Conservation (phyloP, 1,140 invertebrate species). For the Dendrolimus punctatus region DNA sequence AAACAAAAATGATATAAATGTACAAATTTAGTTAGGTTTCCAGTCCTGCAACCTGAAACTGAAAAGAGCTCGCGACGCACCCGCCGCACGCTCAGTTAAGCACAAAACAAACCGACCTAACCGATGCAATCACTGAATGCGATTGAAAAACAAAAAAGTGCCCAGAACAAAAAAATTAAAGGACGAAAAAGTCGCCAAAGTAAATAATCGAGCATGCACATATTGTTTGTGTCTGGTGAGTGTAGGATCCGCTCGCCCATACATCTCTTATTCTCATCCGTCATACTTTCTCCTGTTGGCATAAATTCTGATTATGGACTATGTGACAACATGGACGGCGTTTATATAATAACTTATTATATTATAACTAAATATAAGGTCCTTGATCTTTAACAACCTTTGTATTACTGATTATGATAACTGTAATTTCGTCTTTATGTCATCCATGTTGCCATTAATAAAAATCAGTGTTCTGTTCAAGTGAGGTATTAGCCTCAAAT, state of each 20-base stretch:
- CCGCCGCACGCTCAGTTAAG: constrained; percentile 21
- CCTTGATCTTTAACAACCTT: too few relatives aligned
- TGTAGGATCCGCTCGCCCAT: constrained; percentile 59
- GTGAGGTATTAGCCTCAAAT: constrained; percentile 34
- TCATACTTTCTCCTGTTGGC: constrained; percentile 53
- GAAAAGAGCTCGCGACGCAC: constrained; percentile 21
- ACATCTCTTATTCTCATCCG: constrained; percentile 46
- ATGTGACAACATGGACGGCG: constrained; percentile 28
- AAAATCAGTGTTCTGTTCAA: constrained; percentile 20
- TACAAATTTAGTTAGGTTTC: background rate
- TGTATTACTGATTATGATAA: too few relatives aligned
- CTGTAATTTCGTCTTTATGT: too few relatives aligned
- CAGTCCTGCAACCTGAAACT: constrained; percentile 30
- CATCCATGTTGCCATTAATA: constrained; percentile 12
- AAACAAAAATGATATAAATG: too few relatives aligned
- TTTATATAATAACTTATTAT: too few relatives aligned
- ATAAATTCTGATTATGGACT: constrained; percentile 38
- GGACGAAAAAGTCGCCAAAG: constrained; percentile 43
- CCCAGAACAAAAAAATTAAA: constrained; percentile 37
- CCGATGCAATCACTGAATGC: constrained; percentile 73
- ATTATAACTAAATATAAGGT: too few relatives aligned
- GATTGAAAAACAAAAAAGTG: constrained; percentile 47
- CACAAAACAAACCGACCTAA: constrained; percentile 25
- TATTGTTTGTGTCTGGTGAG: constrained; percentile 32
- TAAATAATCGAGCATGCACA: constrained; percentile 52